Evolutionary conservation across 1,140 invertebrate genomes (phyloP).

Genomic region (Uloborus diversus): DNA sequence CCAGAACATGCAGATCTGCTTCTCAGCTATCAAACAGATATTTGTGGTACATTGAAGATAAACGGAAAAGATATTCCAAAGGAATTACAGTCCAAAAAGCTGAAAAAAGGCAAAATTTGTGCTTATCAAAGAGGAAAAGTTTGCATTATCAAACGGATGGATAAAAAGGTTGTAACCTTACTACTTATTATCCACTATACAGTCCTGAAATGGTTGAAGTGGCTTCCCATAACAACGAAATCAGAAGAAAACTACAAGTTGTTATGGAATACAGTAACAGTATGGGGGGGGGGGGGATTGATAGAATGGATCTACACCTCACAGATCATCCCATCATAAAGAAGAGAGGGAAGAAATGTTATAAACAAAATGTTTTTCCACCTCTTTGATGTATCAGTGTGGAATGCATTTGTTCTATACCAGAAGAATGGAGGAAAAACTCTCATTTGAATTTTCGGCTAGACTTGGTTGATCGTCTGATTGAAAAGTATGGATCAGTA

Average conservation of each 20-base stretch:
- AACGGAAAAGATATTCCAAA: neutral
- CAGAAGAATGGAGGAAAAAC: neutral
- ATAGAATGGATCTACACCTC: conserved; percentile 41
- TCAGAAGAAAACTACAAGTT: conserved; percentile 11
- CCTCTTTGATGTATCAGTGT: conserved; percentile 3
- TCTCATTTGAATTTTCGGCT: conserved; percentile 12
- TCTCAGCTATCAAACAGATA: conserved; percentile 20
- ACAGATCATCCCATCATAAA: conserved; percentile 10
- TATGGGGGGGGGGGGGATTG: conserved; percentile 20
- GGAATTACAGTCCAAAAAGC: neutral
- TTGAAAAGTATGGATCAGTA: conserved; percentile 3
- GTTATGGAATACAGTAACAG: conserved; percentile 31
- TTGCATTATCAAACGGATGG: conserved; percentile 2
- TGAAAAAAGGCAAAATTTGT: neutral
- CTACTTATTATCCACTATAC: conserved; percentile 12
- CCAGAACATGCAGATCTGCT: neutral
- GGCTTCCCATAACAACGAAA: neutral
- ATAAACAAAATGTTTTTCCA: conserved; percentile 29
- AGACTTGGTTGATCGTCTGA: conserved; percentile 17
- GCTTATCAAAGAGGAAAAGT: conserved; percentile 13
- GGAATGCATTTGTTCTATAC: conserved; percentile 25
- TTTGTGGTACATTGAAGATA: conserved; percentile 8
- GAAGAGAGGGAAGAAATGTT: conserved; percentile 32
- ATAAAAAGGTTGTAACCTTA: conserved; percentile 16
- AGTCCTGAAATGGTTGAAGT: conserved; percentile 15